A percentile compares a stretch with the other conserved stretches of the same genome.
Evolutionary conservation across 2,797 vertebrate genomes (phyloP).

Genomic region (Phataginus tricuspis): DNA sequence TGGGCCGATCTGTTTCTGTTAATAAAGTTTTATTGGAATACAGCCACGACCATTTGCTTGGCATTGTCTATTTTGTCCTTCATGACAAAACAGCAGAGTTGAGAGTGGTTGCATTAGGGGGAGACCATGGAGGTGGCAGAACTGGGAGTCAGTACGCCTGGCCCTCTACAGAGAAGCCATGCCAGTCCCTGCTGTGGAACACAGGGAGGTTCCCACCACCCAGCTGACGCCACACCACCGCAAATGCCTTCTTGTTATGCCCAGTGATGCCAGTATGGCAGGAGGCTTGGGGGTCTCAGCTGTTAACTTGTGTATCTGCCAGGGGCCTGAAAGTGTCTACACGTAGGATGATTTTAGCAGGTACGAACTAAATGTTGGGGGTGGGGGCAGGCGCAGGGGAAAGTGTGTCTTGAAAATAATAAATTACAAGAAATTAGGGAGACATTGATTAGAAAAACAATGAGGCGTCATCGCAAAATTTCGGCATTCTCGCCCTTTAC

Average conservation of each 20-base stretch:
- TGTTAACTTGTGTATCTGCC: not conserved
- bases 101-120: not conserved
- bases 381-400: not conserved
- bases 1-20: not conserved
- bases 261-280: not conserved
- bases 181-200: not conserved
- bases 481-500: not conserved
- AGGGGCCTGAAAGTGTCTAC: not conserved
- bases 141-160: not conserved
- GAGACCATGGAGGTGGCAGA: not conserved
- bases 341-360: not conserved
- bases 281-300: not conserved
- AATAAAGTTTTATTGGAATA: constrained; percentile 54
- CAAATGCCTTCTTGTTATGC: not conserved
- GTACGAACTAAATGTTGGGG: too few species aligned
- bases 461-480: not conserved
- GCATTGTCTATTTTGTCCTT: not conserved
- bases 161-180: not conserved
- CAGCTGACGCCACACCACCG: not conserved
- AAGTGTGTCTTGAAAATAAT: not conserved
- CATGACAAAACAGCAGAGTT: not conserved
- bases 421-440: not conserved
- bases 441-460: not conserved
- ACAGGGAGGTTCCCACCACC: not conserved
- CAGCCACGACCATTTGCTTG: not conserved